Evolutionary conservation across 2,888 invertebrate genomes (phyloP).

Genomic region (Tipula unca): DNA sequence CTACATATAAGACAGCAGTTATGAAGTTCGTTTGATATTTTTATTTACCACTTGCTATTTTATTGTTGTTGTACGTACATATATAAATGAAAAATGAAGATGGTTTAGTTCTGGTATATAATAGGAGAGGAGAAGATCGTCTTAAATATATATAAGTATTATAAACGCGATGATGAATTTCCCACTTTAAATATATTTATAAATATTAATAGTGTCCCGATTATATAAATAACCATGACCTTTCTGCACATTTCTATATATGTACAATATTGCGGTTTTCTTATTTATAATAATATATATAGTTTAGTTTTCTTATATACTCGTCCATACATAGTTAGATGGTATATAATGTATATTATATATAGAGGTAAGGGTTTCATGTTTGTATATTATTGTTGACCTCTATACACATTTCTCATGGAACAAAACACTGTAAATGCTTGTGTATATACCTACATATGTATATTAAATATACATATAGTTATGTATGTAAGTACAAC

Average conservation of each 20-base stretch:
- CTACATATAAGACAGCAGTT: neutral
- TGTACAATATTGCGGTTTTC: neutral
- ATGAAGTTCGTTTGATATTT: neutral
- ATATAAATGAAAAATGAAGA: neutral
- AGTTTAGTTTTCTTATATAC: neutral
- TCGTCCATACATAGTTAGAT: too few relatives aligned
- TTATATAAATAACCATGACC: slow-evolving; percentile 16
- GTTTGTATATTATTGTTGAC: slow-evolving; percentile 20
- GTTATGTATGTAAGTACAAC: neutral
- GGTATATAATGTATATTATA: neutral
- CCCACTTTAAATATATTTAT: neutral
- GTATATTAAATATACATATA: too few relatives aligned
- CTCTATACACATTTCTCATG: slow-evolving; percentile 25
- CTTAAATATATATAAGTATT: neutral
- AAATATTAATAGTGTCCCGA: neutral
- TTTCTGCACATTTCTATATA: slow-evolving; percentile 14
- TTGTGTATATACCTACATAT: neutral
- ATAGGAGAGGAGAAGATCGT: neutral
- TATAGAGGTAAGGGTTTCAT: neutral
- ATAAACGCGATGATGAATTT: neutral
- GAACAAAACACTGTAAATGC: neutral
- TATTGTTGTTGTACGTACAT: neutral
- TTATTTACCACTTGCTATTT: slow-evolving; percentile 8
- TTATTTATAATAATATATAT: neutral
- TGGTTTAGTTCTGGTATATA: neutral